phyloP scores from a whole-genome alignment of 2,797 vertebrate genomes.

The Tauraco hartlaubi region DNA sequence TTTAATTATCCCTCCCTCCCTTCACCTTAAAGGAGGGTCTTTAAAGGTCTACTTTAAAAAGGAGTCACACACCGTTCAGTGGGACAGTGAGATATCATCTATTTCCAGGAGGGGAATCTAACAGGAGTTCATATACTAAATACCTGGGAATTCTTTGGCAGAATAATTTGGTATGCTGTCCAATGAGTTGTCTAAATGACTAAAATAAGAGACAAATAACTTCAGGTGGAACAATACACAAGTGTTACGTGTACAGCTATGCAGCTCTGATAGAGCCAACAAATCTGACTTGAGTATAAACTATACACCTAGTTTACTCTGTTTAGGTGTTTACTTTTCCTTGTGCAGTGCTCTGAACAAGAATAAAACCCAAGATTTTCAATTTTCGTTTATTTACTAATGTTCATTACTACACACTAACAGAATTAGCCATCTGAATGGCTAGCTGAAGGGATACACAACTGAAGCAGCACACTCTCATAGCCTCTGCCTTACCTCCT shows the following conservation, averaged over 20 bases:
- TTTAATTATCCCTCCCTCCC: fast-evolving
- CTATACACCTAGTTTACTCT: not conserved
- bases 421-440: not conserved
- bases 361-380: not conserved
- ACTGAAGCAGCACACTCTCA: not conserved
- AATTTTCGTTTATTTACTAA: not conserved
- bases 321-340: not conserved
- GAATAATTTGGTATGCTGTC: not conserved
- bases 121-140: not conserved
- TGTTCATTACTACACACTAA: not conserved
- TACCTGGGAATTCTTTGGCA: not conserved
- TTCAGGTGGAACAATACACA: not conserved
- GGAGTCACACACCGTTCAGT: not conserved
- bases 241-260: not conserved
- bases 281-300: not conserved
- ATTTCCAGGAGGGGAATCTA: not conserved
- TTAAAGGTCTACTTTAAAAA: not conserved
- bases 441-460: not conserved
- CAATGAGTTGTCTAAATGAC: not conserved
- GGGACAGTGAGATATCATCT: not conserved
- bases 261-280: not conserved
- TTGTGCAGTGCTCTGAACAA: not conserved
- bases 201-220: not conserved
- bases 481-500: not conserved
- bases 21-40: not conserved